Percentiles rank a stretch among this genome's conserved stretches.
Conservation (phyloP, 2,113 vertebrate species). For the Archilochus colubris region DNA sequence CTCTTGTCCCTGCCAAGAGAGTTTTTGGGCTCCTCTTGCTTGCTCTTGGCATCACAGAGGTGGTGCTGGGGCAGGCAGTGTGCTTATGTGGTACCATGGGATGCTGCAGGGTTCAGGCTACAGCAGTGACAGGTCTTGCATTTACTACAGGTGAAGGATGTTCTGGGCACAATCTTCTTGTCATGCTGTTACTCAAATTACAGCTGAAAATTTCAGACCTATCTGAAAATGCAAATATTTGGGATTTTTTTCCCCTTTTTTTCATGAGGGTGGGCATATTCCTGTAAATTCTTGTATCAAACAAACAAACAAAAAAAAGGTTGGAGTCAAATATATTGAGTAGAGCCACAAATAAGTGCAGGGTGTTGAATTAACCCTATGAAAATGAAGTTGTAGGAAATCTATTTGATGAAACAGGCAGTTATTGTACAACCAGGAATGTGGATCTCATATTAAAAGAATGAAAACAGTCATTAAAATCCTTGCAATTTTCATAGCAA, state of each 20-base stretch:
- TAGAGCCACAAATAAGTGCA: not conserved
- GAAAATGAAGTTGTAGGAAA: not conserved
- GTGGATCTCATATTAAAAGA: not conserved
- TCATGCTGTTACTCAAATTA: not conserved
- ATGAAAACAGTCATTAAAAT: not conserved
- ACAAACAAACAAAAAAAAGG: not conserved
- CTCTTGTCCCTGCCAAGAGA: not conserved
- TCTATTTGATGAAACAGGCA: not conserved
- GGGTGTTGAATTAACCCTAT: not conserved
- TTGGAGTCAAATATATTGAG: not conserved
- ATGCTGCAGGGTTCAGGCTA: not conserved
- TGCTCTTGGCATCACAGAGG: fast-evolving
- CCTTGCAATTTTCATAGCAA: not conserved
- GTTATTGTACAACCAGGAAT: not conserved
- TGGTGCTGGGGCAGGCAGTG: not conserved
- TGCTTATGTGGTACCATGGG: fast-evolving
- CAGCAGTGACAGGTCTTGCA: too few species aligned
- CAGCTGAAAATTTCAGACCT: not conserved
- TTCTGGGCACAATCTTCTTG: not conserved
- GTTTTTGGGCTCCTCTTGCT: not conserved
- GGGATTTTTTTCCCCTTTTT: not conserved
- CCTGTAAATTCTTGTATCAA: not conserved
- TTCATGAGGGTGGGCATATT: not conserved
- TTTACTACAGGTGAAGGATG: fast-evolving
- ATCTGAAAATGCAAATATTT: not conserved